phyloP scores from a whole-genome alignment of 2,797 vertebrate species.

The Poecilia gillii region DNA sequence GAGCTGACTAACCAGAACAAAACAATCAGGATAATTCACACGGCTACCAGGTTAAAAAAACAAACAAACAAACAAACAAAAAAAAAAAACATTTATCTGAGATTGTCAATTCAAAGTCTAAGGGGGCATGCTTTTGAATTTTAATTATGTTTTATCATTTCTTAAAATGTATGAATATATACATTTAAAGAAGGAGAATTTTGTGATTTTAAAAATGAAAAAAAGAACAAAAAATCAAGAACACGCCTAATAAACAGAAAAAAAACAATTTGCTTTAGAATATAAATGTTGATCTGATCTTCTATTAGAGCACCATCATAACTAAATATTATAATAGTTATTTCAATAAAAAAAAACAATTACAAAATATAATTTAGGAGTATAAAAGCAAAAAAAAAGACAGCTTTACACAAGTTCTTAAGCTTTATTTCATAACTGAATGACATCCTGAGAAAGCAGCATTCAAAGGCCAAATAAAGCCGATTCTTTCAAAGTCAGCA shows the following conservation, averaged over 20 bases:
- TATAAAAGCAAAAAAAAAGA: background rate
- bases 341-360: background rate
- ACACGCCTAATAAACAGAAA: background rate
- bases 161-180: background rate
- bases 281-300: background rate
- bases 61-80: background rate
- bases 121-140: background rate
- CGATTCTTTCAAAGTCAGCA: slow-evolving; percentile 9
- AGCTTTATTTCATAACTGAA: background rate
- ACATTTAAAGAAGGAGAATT: background rate
- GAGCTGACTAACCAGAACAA: background rate
- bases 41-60: background rate
- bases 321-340: background rate
- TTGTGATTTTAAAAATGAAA: background rate
- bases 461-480: background rate
- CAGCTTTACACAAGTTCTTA: background rate
- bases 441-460: background rate
- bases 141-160: background rate
- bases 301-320: background rate
- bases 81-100: background rate
- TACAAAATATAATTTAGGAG: background rate
- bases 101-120: background rate
- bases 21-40: background rate
- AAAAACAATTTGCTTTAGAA: background rate
- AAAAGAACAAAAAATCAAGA: background rate